These are phyloP conservation scores for Triplophysa tibetana DNA, from an alignment of 2,113 vertebrate species.

Conservation along the genomic window DNA sequence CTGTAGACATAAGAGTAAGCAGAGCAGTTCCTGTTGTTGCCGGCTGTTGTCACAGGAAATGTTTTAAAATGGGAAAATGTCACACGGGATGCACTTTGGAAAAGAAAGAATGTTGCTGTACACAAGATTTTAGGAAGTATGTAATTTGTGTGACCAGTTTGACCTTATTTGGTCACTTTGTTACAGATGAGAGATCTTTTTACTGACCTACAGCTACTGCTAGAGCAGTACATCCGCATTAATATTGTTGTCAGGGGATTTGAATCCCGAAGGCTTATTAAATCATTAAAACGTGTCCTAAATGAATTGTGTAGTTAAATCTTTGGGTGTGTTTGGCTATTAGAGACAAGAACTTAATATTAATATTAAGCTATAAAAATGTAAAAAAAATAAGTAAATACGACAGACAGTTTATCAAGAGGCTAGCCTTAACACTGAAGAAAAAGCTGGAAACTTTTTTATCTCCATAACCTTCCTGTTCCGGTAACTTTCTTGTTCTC, in stretches of 20 bases:
- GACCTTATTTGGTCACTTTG: constrained; percentile 18
- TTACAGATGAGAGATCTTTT: constrained; percentile 14
- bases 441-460: background rate
- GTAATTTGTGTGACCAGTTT: background rate
- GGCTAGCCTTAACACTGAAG: constrained; percentile 1
- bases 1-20: background rate
- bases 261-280: background rate
- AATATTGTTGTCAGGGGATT: too few relatives aligned
- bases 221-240: background rate
- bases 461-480: constrained; percentile 27
- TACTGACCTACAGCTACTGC: background rate
- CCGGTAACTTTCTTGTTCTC: background rate
- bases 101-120: constrained; percentile 37
- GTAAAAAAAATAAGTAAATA: background rate
- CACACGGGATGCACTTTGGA: constrained; percentile 11
- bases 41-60: constrained; percentile 9
- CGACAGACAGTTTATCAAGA: background rate
- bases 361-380: background rate
- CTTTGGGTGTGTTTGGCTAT: background rate
- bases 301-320: background rate
- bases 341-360: background rate
- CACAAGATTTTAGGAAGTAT: background rate
- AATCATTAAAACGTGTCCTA: background rate
- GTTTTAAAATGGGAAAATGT: constrained; percentile 20
- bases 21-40: constrained; percentile 30